Percentiles rank a stretch among this genome's conserved stretches.
Evolutionary conservation across 2,888 invertebrate genomes (phyloP).

Genomic region (Julus scanicus): DNA sequence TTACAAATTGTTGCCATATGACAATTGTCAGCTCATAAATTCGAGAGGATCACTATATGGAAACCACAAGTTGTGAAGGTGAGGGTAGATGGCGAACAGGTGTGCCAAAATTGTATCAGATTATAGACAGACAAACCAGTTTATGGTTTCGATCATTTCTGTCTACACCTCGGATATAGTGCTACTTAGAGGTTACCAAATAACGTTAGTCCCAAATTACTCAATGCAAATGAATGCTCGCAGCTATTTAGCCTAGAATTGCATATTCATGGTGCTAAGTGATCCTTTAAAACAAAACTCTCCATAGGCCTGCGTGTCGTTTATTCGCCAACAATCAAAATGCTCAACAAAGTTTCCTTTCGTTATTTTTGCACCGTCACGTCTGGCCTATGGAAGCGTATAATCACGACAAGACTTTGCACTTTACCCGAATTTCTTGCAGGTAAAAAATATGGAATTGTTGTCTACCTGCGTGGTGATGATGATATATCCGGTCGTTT

Average conservation of each 20-base stretch:
- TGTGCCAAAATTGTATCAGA: too few species aligned
- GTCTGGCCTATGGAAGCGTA: conserved; percentile 3
- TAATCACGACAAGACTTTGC: conserved; percentile 28
- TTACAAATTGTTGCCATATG: too few species aligned
- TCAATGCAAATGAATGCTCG: conserved; percentile 18
- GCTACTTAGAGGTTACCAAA: neutral
- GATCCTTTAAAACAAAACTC: conserved; percentile 23
- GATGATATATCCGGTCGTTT: neutral
- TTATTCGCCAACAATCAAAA: conserved; percentile 10
- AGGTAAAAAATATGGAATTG: conserved; percentile 2
- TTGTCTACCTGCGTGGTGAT: conserved; percentile 12
- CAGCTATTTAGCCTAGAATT: conserved; percentile 17
- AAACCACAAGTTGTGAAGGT: neutral
- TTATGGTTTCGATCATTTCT: conserved; percentile 30
- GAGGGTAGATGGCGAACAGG: neutral
- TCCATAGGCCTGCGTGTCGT: neutral
- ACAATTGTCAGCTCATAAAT: too few species aligned
- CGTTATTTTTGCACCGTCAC: conserved; percentile 27
- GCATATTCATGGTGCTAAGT: conserved; percentile 28
- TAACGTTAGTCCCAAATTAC: neutral
- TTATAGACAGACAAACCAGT: neutral
- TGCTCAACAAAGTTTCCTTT: conserved; percentile 1
- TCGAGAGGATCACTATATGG: too few species aligned
- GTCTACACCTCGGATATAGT: neutral
- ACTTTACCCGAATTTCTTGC: conserved; percentile 11